These are phyloP conservation scores for Argya squamiceps DNA, from an alignment of 2,797 vertebrate genomes.

Conservation along the genomic window DNA sequence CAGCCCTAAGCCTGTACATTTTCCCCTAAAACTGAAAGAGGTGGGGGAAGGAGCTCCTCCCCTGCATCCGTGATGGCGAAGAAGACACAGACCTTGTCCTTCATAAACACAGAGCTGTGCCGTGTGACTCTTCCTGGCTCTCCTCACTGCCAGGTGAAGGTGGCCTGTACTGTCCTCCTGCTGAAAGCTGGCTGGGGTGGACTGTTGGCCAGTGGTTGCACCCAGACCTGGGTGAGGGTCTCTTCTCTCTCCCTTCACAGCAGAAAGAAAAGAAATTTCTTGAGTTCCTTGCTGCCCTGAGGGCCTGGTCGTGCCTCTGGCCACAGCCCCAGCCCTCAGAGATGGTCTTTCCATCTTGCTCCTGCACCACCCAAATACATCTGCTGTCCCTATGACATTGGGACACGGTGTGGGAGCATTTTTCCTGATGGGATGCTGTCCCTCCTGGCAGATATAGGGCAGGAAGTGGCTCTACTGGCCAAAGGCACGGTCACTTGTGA, in stretches of 20 bases:
- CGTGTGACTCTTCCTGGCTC: neutral
- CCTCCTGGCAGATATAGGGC: neutral
- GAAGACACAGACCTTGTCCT: neutral
- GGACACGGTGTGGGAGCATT: neutral
- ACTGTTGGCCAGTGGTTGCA: neutral
- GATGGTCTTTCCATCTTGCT: neutral
- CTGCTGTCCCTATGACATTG: neutral
- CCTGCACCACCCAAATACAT: neutral
- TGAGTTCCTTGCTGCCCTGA: rapidly evolving
- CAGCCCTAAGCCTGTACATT: neutral
- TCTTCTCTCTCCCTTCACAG: neutral
- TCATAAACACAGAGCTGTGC: neutral
- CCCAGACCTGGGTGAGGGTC: neutral
- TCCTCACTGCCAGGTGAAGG: rapidly evolving
- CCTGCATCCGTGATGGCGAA: rapidly evolving
- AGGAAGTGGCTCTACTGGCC: neutral
- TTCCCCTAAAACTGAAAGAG: neutral
- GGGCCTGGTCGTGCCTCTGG: rapidly evolving
- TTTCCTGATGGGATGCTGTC: rapidly evolving
- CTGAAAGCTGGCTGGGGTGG: neutral
- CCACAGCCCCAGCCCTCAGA: neutral
- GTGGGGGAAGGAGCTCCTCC: neutral
- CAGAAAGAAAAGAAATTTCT: neutral
- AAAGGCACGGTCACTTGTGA: neutral
- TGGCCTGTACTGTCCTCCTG: neutral